These are phyloP conservation scores for Pemphredon lugubris DNA, from an alignment of 2,888 invertebrate species.

Conservation along the genomic window DNA sequence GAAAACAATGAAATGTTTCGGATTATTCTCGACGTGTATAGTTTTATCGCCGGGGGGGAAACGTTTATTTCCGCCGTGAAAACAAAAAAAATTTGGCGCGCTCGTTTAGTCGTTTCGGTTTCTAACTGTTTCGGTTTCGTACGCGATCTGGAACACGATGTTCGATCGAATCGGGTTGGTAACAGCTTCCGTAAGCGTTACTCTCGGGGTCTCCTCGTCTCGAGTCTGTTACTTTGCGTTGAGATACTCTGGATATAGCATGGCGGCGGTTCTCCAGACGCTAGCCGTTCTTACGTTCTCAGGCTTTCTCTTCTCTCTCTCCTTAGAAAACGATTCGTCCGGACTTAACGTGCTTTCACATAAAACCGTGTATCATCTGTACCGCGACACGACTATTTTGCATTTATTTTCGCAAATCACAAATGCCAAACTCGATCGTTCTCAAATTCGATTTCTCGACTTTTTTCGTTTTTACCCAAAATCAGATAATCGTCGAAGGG, in stretches of 20 bases:
- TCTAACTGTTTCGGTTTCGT: slow-evolving; percentile 8
- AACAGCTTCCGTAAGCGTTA: slow-evolving; percentile 50
- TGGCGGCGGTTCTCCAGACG: slow-evolving; percentile 57
- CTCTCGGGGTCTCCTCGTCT: slow-evolving; percentile 47
- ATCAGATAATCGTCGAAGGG: too few species aligned
- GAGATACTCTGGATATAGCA: slow-evolving; percentile 69
- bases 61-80: too few species aligned
- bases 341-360: slow-evolving; percentile 77
- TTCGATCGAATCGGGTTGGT: slow-evolving; percentile 35
- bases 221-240: slow-evolving; percentile 49
- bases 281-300: slow-evolving; percentile 74
- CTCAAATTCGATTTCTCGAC: background rate
- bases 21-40: too few species aligned
- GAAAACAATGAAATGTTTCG: too few species aligned
- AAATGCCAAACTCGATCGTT: background rate
- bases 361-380: slow-evolving; percentile 66
- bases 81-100: too few species aligned
- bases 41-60: too few species aligned
- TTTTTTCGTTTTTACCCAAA: too few species aligned
- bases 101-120: too few species aligned
- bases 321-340: slow-evolving; percentile 76
- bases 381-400: slow-evolving; percentile 34
- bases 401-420: slow-evolving; percentile 29
- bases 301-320: slow-evolving; percentile 81
- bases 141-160: slow-evolving; percentile 42